phyloP scores from a whole-genome alignment of 2,888 invertebrate genomes.

The Acronicta leporina region DNA sequence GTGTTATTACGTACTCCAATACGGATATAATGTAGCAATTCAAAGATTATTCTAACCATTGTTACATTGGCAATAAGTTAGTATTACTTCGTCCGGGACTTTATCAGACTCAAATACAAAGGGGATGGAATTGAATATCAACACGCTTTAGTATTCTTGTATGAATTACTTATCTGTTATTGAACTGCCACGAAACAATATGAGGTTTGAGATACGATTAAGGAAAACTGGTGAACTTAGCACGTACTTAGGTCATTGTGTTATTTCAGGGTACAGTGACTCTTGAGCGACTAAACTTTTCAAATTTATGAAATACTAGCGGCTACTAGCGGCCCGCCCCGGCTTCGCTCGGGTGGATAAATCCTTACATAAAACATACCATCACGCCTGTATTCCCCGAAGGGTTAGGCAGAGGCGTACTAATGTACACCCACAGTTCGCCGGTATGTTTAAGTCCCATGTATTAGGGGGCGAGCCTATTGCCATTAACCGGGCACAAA shows the following conservation, averaged over 20 bases:
- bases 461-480: too few relatives aligned
- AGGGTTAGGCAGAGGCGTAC: too few relatives aligned
- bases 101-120: slow-evolving; percentile 45
- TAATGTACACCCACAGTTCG: too few relatives aligned
- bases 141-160: slow-evolving; percentile 39
- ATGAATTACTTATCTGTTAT: slow-evolving; percentile 46
- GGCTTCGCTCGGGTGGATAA: too few relatives aligned
- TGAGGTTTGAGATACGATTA: background rate
- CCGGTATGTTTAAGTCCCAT: too few relatives aligned
- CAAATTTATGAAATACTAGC: too few relatives aligned
- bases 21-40: slow-evolving; percentile 49
- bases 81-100: slow-evolving; percentile 45
- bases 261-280: too few relatives aligned
- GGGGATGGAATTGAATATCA: slow-evolving; percentile 52
- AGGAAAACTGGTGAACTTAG: background rate
- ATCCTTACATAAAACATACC: too few relatives aligned
- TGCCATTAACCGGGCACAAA: too few relatives aligned
- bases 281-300: too few relatives aligned
- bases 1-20: slow-evolving; percentile 55
- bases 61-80: slow-evolving; percentile 54
- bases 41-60: slow-evolving; percentile 53
- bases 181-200: slow-evolving; percentile 15
- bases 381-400: too few relatives aligned
- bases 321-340: too few relatives aligned
- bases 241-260: background rate